Conservation (phyloP, 1,140 invertebrate species). For the Stenopsyche tienmushanensis region DNA sequence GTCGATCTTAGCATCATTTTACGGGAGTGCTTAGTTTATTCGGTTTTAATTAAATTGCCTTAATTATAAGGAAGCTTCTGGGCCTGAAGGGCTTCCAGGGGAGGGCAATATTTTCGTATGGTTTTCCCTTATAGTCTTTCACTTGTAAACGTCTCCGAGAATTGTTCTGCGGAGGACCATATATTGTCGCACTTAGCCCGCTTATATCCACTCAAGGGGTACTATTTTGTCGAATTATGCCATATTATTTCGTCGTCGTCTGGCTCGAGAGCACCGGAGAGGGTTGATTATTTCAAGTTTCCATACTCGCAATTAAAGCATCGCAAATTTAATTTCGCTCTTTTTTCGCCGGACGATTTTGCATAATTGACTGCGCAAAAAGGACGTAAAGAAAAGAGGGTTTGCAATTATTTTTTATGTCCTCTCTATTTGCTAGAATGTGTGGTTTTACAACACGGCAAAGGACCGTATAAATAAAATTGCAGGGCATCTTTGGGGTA, state of each 20-base stretch:
- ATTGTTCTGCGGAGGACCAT: not conserved
- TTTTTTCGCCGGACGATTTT: too few species aligned
- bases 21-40: constrained; percentile 37
- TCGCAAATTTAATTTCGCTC: too few species aligned
- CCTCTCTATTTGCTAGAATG: too few species aligned
- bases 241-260: too few species aligned
- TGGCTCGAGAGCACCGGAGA: too few species aligned
- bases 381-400: not conserved
- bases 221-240: not conserved
- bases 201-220: not conserved
- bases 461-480: not conserved
- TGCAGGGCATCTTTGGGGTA: not conserved
- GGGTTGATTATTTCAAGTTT: too few species aligned
- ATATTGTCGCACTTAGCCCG: not conserved
- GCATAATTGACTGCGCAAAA: not conserved
- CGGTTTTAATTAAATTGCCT: constrained; percentile 41
- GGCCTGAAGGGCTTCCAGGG: constrained; percentile 2
- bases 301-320: too few species aligned
- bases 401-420: too few species aligned
- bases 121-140: not conserved
- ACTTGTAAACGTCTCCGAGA: not conserved
- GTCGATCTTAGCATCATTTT: constrained; percentile 20
- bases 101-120: not conserved
- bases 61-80: constrained; percentile 27
- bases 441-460: not conserved